Evolutionary conservation across 1,140 invertebrate genomes (phyloP).

Genomic region (Phocides pigmalion): DNA sequence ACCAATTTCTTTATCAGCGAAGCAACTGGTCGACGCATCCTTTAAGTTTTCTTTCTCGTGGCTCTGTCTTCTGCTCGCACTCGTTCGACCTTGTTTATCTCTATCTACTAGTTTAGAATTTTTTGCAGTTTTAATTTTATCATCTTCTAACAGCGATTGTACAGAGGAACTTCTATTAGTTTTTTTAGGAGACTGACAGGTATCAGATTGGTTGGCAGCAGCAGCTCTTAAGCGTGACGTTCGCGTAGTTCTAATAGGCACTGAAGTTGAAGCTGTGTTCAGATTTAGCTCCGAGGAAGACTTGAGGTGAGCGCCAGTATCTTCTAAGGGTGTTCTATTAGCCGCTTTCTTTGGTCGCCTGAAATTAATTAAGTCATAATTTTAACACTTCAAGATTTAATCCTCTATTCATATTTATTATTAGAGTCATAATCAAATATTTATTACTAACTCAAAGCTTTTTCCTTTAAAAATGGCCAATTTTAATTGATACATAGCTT

Average conservation of each 20-base stretch:
- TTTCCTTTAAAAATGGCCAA: too few relatives aligned
- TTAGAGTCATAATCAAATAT: neutral
- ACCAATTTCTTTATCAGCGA: conserved; percentile 73
- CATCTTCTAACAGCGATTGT: conserved; percentile 67
- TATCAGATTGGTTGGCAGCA: conserved; percentile 73
- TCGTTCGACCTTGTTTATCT: conserved; percentile 61
- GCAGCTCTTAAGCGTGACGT: conserved; percentile 88
- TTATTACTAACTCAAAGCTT: too few relatives aligned
- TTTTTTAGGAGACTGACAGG: conserved; percentile 61
- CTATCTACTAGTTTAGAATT: conserved; percentile 73
- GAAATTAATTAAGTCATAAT: conserved; percentile 46
- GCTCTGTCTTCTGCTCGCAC: conserved; percentile 60
- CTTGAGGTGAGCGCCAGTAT: conserved; percentile 62
- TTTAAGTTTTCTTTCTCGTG: conserved; percentile 76
- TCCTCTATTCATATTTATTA: neutral
- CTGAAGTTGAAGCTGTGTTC: conserved; percentile 76
- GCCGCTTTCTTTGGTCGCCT: conserved; percentile 65
- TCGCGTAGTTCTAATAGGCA: conserved; percentile 87
- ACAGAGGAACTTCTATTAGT: conserved; percentile 73
- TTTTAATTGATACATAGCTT: too few relatives aligned
- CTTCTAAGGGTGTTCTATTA: conserved; percentile 57
- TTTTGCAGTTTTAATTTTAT: conserved; percentile 64
- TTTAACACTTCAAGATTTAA: neutral
- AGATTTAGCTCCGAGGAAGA: conserved; percentile 78
- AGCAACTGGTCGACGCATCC: conserved; percentile 52